Base-by-base conservation (phyloP, 2,888 invertebrate species). In the Protonemura montana region DNA sequence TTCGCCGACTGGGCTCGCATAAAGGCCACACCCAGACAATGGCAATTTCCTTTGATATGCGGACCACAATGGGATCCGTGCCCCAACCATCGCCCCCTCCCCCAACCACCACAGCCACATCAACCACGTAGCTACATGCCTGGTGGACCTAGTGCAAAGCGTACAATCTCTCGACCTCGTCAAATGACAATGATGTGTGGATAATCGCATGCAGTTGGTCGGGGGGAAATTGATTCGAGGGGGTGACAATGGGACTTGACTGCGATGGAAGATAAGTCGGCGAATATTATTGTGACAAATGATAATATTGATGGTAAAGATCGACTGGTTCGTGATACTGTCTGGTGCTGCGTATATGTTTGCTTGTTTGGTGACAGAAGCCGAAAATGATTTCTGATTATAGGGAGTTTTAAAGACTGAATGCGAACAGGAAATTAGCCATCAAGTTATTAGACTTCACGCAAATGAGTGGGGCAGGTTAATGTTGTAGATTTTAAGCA, bases 121-220 rank as follows among this genome's bases (percentile, higher is more conserved):
- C n/a, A 13, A 80, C 27, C 30, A 0, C 28, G 28, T 1, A 28
- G 78, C n/a, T 3, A 25, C 28, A 78, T n/a, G 7, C 76, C 78
- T 30, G n/a, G 41, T 35, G 77, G 78, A 78, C 81, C 81, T 3
- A 80, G 84, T 86, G 41, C 21, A 13, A 1, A 21, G 16, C 1
- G 76, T 28, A 25, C 85, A 85, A 86, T 86, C 86, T 85, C 82
- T 41, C 76, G 81, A 86, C 86, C 85, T 81, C 85, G 82, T 86
- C 86, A 83, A 59, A 77, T 77, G 83, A 86, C 78, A 86, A 84
- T 78, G 82, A 76, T 13, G 81, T 86, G 83, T 29, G 78, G 81
- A 81, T 83, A 83, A 83, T 83, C 83, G 83, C 26, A 35, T 28
- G 76, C 83, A 5, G 59, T 3, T 35, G 5, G 5, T 6, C 35